Base-by-base conservation (phyloP, 2,888 invertebrate species). In the Melinaea menophilus region DNA sequence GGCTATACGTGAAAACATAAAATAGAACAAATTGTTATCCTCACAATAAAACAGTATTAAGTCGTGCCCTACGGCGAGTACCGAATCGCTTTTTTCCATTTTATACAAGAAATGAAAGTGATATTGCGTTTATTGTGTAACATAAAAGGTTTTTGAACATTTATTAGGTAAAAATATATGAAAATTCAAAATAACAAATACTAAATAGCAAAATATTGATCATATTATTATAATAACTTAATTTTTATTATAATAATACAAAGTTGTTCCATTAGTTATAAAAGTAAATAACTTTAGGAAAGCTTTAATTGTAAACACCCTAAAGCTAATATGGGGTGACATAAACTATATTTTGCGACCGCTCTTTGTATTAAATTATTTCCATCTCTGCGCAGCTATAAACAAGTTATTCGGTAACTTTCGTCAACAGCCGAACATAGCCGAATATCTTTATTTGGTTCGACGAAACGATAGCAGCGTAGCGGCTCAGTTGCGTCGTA, bases 401-500 rank as follows among this genome's bases (percentile, higher is more conserved):
- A 79, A 82, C 81, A 81, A 82, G 76, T 80, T 79, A 73, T 73
- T 88, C 86, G 87, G 82, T 59, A 67, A 71, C 77, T 79, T 84
- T 77, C 88, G 87, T 69, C 76, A 70, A 70, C 75, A 64, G 67
- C 76, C 86, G 85, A 84, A 72, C 68, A 62, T 65, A 58, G 66
- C 77, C 80, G 84, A 80, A 71, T 71, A 73, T 74, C 75, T 79
- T 75, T 80, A 80, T 84, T 81, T 78, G 69, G 69, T 69, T 67
- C 65, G 74, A 70, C 79, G 78, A 75, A 75, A 78, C 77, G 71
- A 72, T 71, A 72, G 74, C 74, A 73, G 77, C 82, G 86, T 85
- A 86, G 85, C 83, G 71, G 79, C 81, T 81, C 81, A 89, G 90
- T 89, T 79, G 83, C 78, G 78, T 77, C 84, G 87, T 82, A 81